Base-by-base conservation (phyloP, 2,888 invertebrate species). In the Drosophila parthenogenetica region DNA sequence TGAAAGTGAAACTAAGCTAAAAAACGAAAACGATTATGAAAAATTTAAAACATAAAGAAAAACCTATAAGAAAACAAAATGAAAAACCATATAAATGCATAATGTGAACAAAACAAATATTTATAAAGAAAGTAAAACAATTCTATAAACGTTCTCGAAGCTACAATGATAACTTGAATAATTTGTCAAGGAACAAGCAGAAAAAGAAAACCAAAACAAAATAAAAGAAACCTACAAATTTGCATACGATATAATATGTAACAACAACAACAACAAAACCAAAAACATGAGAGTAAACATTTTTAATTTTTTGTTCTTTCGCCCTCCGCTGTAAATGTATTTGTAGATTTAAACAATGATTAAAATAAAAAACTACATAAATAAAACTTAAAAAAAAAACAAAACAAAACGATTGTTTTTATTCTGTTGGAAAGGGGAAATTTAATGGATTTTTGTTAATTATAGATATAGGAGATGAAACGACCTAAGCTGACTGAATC, bases 321-420 rank as follows among this genome's bases (percentile, higher is more conserved):
- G 91, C 91, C 91, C 92, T 91, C 91, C 91, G 92, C 91, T 92
- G 92, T 91, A 91, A 91, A 92, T 91, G 92, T 91, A 92, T 91
- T 86, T 92, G 91, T 92, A 92, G 92, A 91, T 91, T 91, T 91
- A 89, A 91, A 92, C 90, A 91, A 90, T 88, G 90, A 88, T 84
- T 86, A 86, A 89, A 91, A 82, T 86, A 89, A 91, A 90, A 86
- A 90, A 89, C 83, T 85, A 87, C 86, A 85, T 87, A 85, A 85
- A 84, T 84, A 89, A 89, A 90, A 86, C 83, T 86, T 76, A 77
- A 77, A 78, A 86, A 79, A 83, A 78, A 83, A 69, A n/a, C n/a
- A n/a, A 49, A 54, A 58, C 29, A 11, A 19, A 17, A 22, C 2
- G 0, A 0, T 43, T 32, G 11, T 22, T 14, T 14, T 37, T 22